Base-by-base conservation (phyloP, 2,888 invertebrate species). In the Diaphora mendica region DNA sequence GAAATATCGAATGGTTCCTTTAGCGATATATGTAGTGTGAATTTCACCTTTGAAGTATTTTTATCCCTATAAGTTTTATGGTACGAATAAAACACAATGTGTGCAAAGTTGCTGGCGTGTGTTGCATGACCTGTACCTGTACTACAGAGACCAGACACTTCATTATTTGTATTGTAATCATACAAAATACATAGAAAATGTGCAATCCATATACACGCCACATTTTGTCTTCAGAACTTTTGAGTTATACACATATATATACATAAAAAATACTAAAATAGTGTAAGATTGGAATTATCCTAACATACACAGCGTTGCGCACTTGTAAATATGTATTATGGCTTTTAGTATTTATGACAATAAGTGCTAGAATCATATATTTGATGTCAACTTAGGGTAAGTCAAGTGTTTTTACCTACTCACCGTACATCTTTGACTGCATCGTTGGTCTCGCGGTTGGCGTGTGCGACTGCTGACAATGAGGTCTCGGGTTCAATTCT, bases 51-150 rank as follows among this genome's bases (percentile, higher is more conserved):
- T 7, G 30, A 64, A 26, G 64, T 33, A n/a, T 48, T 65, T 3
- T 17, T 35, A 13, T 15, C 48, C 17, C 17, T 39, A 68, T 68
- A 70, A 23, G 26, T 42, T 42, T 51, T n/a, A 74, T 44, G 39
- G 68, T 72, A 68, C 77, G 72, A 78, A 77, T 85, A 82, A 87
- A 91, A 89, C 88, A 86, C 87, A 88, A 88, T 86, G 87, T 85
- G 68, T 73, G 80, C 73, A 82, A 83, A 74, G 86, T 55, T 85
- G 86, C 86, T 88, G 83, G 81, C 86, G 89, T 90, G 89, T 92
- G 90, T 84, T 92, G 93, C 93, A 92, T 92, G 93, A 79, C 79
- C 73, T 85, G 80, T 87, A 82, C 83, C 83, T 84, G 79, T 86
- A 42, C 75, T 79, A 75, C 80, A 79, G 51, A 75, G 51, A 71